phyloP scores from a whole-genome alignment of 1,140 invertebrate genomes.

The Philopotamus ludificatus region DNA sequence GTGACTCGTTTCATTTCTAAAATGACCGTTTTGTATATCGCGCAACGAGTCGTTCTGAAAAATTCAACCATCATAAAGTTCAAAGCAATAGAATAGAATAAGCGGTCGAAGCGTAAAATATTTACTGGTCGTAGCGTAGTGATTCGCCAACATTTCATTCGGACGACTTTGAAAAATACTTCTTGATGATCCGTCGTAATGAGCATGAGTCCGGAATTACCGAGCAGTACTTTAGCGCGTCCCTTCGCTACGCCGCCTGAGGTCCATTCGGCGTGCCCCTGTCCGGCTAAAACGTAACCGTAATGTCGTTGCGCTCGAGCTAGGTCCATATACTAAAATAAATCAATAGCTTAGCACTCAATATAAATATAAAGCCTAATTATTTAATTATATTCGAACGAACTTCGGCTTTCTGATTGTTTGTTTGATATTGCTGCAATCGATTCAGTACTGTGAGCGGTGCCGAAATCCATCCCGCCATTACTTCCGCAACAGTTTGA shows the following conservation, averaged over 20 bases:
- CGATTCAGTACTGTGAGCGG: constrained; percentile 69
- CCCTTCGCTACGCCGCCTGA: constrained; percentile 24
- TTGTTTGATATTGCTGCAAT: constrained; percentile 68
- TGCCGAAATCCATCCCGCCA: constrained; percentile 79
- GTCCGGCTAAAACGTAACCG: constrained; percentile 80
- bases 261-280: constrained; percentile 48
- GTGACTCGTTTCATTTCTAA: constrained; percentile 25
- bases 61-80: background rate
- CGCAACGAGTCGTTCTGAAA: constrained; percentile 33
- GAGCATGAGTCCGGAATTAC: constrained; percentile 35
- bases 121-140: constrained; percentile 79
- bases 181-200: constrained; percentile 58
- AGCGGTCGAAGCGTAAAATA: constrained; percentile 28
- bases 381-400: constrained; percentile 2
- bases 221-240: constrained; percentile 24
- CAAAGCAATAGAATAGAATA: constrained; percentile 13
- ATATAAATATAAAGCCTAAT: background rate
- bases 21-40: constrained; percentile 30
- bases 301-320: constrained; percentile 83
- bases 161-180: constrained; percentile 85
- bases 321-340: constrained; percentile 77
- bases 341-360: background rate
- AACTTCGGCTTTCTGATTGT: constrained; percentile 81
- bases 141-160: constrained; percentile 97
- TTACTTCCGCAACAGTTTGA: constrained; percentile 83